Conservation (phyloP, 2,113 vertebrate species). For the Brienomyrus brachyistius region DNA sequence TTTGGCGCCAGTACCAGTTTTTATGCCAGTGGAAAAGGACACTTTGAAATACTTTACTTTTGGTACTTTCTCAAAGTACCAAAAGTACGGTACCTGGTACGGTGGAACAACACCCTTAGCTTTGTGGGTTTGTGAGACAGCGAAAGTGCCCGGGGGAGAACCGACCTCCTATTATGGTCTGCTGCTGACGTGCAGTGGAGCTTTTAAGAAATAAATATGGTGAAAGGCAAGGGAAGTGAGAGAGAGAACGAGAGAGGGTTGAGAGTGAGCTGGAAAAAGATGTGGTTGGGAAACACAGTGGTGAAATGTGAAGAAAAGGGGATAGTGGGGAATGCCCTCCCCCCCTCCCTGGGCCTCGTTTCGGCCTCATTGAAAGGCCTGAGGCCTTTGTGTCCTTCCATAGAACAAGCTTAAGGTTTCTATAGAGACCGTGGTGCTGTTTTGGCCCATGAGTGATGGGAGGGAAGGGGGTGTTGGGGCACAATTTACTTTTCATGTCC, state of each 20-base stretch:
- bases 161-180: background rate
- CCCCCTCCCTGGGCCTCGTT: background rate
- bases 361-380: slow-evolving; percentile 38
- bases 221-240: background rate
- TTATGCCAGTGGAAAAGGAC: too few relatives aligned
- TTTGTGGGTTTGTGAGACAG: background rate
- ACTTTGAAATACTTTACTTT: too few relatives aligned
- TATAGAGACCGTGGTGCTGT: slow-evolving; percentile 45
- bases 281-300: background rate
- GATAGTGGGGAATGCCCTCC: accelerated
- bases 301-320: background rate
- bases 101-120: background rate
- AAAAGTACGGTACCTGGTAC: too few relatives aligned
- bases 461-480: slow-evolving; percentile 12
- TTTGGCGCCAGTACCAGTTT: too few relatives aligned
- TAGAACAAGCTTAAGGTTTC: slow-evolving; percentile 42
- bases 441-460: background rate
- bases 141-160: background rate
- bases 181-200: background rate
- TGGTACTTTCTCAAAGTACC: too few relatives aligned
- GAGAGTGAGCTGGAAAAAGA: background rate
- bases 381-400: slow-evolving; percentile 46
- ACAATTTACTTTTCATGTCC: slow-evolving; percentile 8
- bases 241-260: background rate
- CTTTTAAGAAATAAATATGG: background rate